Evolutionary conservation across 2,797 vertebrate genomes (phyloP), one percentile per base, ranked within the genome.

Genomic region (Hyperoplus immaculatus): DNA sequence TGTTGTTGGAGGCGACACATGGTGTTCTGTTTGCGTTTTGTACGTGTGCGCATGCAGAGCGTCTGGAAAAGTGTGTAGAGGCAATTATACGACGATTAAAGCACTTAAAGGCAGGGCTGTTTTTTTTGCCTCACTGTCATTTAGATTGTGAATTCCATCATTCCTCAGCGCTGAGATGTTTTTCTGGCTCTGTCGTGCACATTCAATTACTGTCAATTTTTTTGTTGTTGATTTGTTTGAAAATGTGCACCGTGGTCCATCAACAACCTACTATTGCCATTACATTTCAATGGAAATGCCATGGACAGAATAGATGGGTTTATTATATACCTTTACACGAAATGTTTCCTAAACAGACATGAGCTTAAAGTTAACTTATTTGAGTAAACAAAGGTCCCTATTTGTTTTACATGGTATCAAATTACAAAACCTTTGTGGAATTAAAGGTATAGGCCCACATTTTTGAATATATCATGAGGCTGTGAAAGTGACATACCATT

Each of bases 1-100:
- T 94, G 95, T 95, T 95, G 95, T 96, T 91, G 82, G 90, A 92
- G 90, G 92, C 89, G 89, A 93, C 90, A 86, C 93, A 92, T 92
- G 94, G 92, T 89, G 95, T 95, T 88, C 86, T 93, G 89, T 93
- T 92, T 90, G 92, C 92, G 89, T 94, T 89, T 29, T 91, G 87
- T 87, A 86, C 61, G 64, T 84, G 89, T 84, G 78, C 69, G n/a
- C 88, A 86, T 71, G 87, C 87, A 83, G 90, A 82, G 83, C 82
- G 76, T 84, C 81, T 84, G 87, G 82, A 83, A 82, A 74, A 69
- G 86, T 87, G 88, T 82, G 87, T 70, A 77, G 83, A 86, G 72
- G 88, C 90, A 92, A 94, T 93, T 93, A 94, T 88, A 78, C 78
- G 51, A 69, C 88, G 77, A 94, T 94, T 93, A 92, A 85, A 92